Conservation (phyloP, 2,113 vertebrate species). For the Dasyurus viverrinus region DNA sequence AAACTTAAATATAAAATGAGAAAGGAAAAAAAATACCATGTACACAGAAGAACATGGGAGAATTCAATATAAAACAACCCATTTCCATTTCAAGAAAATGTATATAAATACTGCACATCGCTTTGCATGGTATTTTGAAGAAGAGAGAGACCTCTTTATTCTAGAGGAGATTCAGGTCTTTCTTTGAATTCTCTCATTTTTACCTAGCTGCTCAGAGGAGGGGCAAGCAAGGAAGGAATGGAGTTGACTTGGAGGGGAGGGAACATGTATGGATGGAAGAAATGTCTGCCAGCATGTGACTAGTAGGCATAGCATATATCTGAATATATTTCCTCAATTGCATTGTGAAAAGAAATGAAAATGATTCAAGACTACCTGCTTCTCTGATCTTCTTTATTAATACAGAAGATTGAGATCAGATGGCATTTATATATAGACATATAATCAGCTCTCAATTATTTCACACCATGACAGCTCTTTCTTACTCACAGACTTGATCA, state of each 20-base stretch:
- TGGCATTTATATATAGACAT: background rate
- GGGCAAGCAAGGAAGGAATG: background rate
- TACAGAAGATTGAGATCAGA: background rate
- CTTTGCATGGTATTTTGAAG: background rate
- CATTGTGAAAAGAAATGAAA: background rate
- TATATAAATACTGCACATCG: background rate
- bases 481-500: background rate
- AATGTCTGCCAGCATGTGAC: background rate
- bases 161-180: background rate
- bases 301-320: no score
- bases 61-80: background rate
- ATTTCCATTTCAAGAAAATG: background rate
- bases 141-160: background rate
- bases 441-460: constrained; percentile 1
- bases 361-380: background rate
- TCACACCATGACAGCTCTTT: background rate
- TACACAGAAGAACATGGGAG: background rate
- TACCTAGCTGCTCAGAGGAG: background rate
- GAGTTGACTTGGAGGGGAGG: background rate
- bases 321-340: background rate
- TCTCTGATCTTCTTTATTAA: background rate
- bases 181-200: background rate
- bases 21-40: background rate
- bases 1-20: background rate
- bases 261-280: background rate